Evolutionary conservation across 2,888 invertebrate genomes (phyloP), one percentile per base, ranked within the genome.

Genomic region (Parthenolecanium corni): DNA sequence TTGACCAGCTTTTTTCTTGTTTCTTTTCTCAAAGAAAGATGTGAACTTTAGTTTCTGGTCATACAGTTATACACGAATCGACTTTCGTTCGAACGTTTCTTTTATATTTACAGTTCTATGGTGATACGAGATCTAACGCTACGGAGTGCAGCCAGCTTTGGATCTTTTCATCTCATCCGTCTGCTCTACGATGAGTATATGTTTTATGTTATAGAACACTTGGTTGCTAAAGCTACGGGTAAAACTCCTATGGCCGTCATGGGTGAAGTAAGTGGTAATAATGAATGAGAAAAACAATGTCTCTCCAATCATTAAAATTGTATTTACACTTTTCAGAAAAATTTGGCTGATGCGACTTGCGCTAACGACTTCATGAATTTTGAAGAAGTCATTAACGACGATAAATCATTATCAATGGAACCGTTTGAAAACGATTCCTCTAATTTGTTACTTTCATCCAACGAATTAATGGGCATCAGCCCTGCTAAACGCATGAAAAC

Each of bases 181-280:
- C 80, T 99, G 71, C 81, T 98, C 64, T 98, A 95, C 75, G 97
- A 98, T 76, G 98, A 98, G 76, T 98, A 96, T 76, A 96, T 98
- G 88, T 94, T 95, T 77, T 97, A 93, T 76, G 80, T 97, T 70
- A 90, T 99, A 70, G 97, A 98, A 77, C 92, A 94, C 71, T 88
- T 91, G 75, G 94, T 97, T 36, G 95, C 97, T 46, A 82, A 85
- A 72, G 91, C 91, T 57, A 86, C 85, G 62, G 85, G 86, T 68
- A 86, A 89, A 72, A 92, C 94, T 68, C 92, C 95, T 64, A 94
- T 97, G 72, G 92, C 94, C 69, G 94, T 96, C 66, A 92, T 96
- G 84, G 82, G 81, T 70, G 80, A 81, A 71, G 80, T 81, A 73
- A 75, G 78, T 62, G 23, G 21, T 49, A 20, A 12, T 49, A 11